These are phyloP conservation scores for Spilosoma lubricipeda DNA, from an alignment of 2,888 invertebrate genomes.

Conservation along the genomic window DNA sequence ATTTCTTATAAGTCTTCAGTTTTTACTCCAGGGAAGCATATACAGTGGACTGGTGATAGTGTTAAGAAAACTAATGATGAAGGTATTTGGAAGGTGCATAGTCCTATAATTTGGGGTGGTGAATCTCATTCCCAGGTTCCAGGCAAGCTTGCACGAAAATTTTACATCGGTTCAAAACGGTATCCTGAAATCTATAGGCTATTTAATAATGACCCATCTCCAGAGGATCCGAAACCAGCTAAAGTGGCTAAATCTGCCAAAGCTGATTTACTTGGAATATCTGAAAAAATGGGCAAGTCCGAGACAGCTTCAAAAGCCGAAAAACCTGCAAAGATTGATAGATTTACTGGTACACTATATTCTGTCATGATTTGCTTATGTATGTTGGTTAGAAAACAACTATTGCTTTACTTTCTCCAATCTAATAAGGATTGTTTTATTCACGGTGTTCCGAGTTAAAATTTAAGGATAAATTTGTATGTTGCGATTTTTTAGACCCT, in stretches of 20 bases:
- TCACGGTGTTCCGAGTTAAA: too few relatives aligned
- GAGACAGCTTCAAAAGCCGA: neutral
- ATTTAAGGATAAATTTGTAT: too few relatives aligned
- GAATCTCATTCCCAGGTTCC: neutral
- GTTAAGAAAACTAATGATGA: neutral
- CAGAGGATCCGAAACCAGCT: neutral
- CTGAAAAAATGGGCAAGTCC: neutral
- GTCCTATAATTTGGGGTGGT: neutral
- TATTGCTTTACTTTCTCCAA: neutral
- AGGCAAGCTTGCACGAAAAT: conserved; percentile 1
- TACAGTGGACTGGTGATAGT: neutral
- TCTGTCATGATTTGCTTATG: neutral
- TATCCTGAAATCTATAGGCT: neutral
- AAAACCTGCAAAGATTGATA: neutral
- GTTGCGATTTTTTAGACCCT: neutral
- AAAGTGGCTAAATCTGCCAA: neutral
- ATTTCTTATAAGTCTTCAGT: neutral
- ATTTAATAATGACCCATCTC: neutral
- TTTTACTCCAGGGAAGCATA: neutral
- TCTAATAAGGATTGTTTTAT: neutral
- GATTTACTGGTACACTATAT: conserved; percentile 5
- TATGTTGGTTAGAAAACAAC: neutral
- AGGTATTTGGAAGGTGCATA: neutral
- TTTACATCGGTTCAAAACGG: neutral
- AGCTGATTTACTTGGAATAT: too few relatives aligned